A percentile compares a stretch with the other conserved stretches of the same genome.
These are phyloP conservation scores for Gorilla gorilla DNA, from an alignment of 2,113 vertebrate genomes.

Conservation along the genomic window DNA sequence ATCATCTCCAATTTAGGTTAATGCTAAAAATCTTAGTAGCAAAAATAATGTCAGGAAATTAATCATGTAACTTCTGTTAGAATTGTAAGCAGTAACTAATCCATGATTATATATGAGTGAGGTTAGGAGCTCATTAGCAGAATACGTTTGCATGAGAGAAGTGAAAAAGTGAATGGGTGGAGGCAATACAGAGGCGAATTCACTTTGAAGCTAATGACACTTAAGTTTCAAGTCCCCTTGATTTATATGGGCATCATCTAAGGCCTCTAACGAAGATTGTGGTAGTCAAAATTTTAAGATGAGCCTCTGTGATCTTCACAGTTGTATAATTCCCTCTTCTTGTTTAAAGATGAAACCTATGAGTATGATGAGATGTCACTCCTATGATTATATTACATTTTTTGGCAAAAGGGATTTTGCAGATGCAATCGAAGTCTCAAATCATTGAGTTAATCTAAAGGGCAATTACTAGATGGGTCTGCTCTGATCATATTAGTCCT, in stretches of 20 bases:
- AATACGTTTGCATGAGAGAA: background rate
- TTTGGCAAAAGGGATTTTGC: background rate
- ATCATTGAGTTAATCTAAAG: conserved; percentile 33
- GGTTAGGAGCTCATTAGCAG: background rate
- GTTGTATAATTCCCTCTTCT: background rate
- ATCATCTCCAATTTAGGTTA: background rate
- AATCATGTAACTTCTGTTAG: conserved; percentile 10
- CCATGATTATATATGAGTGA: background rate
- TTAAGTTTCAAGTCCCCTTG: conserved; percentile 2
- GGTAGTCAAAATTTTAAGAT: conserved; percentile 24
- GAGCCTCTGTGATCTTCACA: background rate
- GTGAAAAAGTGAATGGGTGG: background rate
- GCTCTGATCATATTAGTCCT: background rate
- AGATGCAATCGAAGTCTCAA: background rate
- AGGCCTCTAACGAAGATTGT: background rate
- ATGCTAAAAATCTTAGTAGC: conserved; percentile 3
- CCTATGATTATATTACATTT: background rate
- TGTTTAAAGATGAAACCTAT: background rate
- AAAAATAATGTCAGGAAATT: background rate
- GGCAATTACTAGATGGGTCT: background rate
- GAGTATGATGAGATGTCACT: background rate
- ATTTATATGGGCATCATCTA: background rate
- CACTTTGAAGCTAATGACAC: background rate
- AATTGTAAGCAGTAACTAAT: conserved; percentile 16
- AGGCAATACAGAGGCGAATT: conserved; percentile 15